These are phyloP conservation scores for Cebidichthys violaceus DNA, from an alignment of 2,113 vertebrate genomes.

Conservation along the genomic window DNA sequence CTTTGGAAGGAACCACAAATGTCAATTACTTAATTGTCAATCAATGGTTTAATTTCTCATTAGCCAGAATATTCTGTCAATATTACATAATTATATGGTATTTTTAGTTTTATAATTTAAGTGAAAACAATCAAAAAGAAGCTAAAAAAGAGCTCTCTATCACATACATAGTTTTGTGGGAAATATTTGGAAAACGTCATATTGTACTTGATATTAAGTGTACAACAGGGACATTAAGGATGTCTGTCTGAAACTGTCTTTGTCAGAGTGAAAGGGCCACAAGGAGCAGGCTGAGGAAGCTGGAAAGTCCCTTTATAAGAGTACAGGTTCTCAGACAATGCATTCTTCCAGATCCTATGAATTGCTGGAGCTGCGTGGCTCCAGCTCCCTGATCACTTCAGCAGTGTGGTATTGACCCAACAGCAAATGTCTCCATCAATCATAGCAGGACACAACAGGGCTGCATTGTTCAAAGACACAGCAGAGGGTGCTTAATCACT, in stretches of 20 bases:
- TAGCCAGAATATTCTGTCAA: not conserved
- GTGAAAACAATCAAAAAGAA: not conserved
- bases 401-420: constrained; percentile 47
- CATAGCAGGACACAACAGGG: constrained; percentile 39
- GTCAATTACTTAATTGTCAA: not conserved
- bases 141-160: not conserved
- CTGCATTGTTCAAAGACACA: constrained; percentile 48
- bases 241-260: constrained; percentile 25
- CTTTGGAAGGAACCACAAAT: not conserved
- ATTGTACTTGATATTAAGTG: constrained; percentile 1
- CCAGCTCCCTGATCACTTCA: constrained; percentile 51
- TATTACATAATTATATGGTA: not conserved
- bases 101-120: not conserved
- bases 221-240: constrained; percentile 3
- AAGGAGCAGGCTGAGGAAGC: constrained; percentile 16
- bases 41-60: not conserved
- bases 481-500: constrained; percentile 28
- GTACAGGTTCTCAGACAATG: constrained; percentile 51
- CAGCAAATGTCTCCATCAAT: constrained; percentile 60
- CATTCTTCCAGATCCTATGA: constrained; percentile 52
- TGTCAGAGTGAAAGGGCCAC: not conserved
- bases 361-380: constrained; percentile 45
- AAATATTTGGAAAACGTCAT: not conserved
- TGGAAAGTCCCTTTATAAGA: constrained; percentile 61
- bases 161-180: not conserved